Percentiles rank a stretch among this genome's conserved stretches.
Evolutionary conservation across 2,888 invertebrate genomes (phyloP).

Genomic region (Parnassius mnemosyne): DNA sequence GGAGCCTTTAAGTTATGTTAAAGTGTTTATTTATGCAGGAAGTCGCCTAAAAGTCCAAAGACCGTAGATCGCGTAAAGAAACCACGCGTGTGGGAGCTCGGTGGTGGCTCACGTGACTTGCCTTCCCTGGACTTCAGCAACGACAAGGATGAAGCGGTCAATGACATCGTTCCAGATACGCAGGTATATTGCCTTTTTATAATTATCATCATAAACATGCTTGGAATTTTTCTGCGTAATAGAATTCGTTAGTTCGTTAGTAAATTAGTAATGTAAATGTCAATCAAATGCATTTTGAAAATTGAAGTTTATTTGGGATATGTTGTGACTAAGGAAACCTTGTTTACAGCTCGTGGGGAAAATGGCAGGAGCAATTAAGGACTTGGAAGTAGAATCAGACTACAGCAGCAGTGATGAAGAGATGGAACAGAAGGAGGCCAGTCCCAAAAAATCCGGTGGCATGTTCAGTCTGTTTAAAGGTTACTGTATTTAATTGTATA

Average conservation of each 20-base stretch:
- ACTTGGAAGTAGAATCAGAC: constrained; percentile 89
- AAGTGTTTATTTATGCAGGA: constrained; percentile 32
- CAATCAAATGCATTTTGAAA: too few relatives aligned
- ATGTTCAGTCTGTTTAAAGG: constrained; percentile 93
- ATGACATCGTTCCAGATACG: constrained; percentile 82
- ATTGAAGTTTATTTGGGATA: too few relatives aligned
- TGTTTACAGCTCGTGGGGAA: constrained; percentile 84
- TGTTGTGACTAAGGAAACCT: not conserved
- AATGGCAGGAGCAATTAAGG: constrained; percentile 91
- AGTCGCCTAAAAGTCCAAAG: constrained; percentile 74
- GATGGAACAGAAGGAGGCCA: constrained; percentile 56
- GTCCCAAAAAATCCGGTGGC: constrained; percentile 70
- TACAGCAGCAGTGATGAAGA: constrained; percentile 84
- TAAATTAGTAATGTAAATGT: too few relatives aligned
- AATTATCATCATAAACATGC: too few relatives aligned
- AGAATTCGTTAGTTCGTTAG: too few relatives aligned
- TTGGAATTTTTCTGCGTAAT: too few relatives aligned
- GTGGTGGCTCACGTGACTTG: constrained; percentile 88
- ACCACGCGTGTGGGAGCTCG: constrained; percentile 94
- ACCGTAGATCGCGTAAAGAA: constrained; percentile 89
- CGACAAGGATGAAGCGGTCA: constrained; percentile 84
- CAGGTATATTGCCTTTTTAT: constrained; percentile 63
- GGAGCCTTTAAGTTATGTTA: not conserved
- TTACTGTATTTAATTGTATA: constrained; percentile 29
- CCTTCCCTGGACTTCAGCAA: constrained; percentile 89